Evolutionary conservation across 2,888 invertebrate species (phyloP).

Genomic region (Perizoma flavofasciatum): DNA sequence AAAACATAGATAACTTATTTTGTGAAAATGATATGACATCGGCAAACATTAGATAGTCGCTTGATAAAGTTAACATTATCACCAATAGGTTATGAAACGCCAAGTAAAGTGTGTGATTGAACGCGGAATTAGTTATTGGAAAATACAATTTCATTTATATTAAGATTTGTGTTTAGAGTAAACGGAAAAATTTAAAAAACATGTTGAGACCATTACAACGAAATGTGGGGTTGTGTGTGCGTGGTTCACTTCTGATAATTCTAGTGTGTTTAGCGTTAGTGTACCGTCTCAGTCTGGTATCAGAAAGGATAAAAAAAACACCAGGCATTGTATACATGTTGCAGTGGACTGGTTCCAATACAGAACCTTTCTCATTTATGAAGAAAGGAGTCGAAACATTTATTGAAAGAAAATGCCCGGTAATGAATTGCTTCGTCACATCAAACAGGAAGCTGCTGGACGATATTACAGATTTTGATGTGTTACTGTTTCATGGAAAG

Average conservation of each 20-base stretch:
- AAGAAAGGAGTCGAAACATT: conserved; percentile 51
- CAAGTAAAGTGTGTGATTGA: too few species aligned
- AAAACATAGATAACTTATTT: too few species aligned
- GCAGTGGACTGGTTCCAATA: conserved; percentile 52
- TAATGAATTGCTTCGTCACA: conserved; percentile 62
- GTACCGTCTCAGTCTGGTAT: neutral
- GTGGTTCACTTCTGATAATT: neutral
- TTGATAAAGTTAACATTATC: too few species aligned
- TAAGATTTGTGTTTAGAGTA: too few species aligned
- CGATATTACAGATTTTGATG: conserved; percentile 54
- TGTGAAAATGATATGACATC: too few species aligned
- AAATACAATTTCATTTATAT: too few species aligned
- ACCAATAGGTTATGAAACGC: too few species aligned
- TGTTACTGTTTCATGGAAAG: conserved; percentile 56
- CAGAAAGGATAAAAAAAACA: conserved; percentile 6
- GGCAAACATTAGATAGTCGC: too few species aligned
- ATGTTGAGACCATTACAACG: neutral
- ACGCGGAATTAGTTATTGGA: too few species aligned
- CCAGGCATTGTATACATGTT: conserved; percentile 17
- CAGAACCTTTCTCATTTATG: conserved; percentile 48
- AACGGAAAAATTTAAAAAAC: neutral
- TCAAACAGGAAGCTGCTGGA: conserved; percentile 44
- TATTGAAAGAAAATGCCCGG: conserved; percentile 49
- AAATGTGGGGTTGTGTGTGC: conserved; percentile 2
- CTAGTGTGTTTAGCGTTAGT: neutral